phyloP scores from a whole-genome alignment of 2,888 invertebrate genomes.

The Apamea epomidion region DNA sequence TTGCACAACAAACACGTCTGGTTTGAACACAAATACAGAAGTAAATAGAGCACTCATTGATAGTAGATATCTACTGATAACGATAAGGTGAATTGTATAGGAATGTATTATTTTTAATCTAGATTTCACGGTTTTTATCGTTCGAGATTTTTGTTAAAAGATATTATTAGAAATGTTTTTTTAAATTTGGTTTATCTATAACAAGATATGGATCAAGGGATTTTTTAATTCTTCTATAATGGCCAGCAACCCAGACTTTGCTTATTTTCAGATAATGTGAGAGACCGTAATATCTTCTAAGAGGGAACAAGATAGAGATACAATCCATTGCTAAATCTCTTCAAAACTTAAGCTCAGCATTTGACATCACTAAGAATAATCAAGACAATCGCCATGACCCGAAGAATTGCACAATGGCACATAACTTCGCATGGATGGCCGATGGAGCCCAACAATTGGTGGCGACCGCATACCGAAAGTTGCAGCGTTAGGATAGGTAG shows the following conservation, averaged over 20 bases:
- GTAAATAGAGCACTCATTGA: conserved; percentile 44
- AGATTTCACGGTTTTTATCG: conserved; percentile 22
- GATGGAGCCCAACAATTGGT: too few relatives aligned
- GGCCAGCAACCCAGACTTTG: too few relatives aligned
- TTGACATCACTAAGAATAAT: background rate
- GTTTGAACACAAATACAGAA: conserved; percentile 3
- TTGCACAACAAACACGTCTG: conserved; percentile 6
- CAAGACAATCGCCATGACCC: too few relatives aligned
- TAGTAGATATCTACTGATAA: conserved; percentile 37
- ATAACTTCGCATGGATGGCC: too few relatives aligned
- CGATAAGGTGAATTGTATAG: conserved; percentile 39
- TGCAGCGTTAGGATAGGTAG: background rate
- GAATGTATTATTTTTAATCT: conserved; percentile 35
- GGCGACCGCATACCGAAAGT: background rate
- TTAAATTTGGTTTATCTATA: background rate
- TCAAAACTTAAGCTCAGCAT: background rate
- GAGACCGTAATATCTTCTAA: background rate
- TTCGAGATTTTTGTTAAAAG: conserved; percentile 24
- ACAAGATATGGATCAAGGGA: background rate
- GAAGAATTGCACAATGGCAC: too few relatives aligned
- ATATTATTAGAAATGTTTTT: conserved; percentile 28
- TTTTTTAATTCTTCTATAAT: background rate
- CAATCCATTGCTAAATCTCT: background rate
- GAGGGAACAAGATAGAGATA: background rate
- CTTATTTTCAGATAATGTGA: background rate